Evolutionary conservation across 2,113 vertebrate genomes (phyloP), one percentile per base, ranked within the genome.

Genomic region (Trematomus loennbergii): DNA sequence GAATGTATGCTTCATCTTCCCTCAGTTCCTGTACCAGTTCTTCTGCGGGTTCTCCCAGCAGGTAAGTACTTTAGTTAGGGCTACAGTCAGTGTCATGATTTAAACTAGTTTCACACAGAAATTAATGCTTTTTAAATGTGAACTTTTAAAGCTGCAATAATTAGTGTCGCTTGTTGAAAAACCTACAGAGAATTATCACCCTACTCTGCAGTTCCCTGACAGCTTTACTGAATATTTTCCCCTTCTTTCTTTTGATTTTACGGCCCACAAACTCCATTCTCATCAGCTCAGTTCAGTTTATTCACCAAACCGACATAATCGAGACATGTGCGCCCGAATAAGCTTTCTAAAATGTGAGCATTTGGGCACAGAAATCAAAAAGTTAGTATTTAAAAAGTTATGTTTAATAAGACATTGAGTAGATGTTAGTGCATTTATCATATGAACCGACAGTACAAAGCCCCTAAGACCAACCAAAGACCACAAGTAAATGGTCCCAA

Each of bases 1-100:
- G 98, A 99, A 99, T 82, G 98, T 99, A 90, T 99, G 97, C 94
- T 99, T 99, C 96, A 99, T 99, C 92, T 99, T 99, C 91, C 98
- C 98, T 88, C 98, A 99, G 95, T 99, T 99, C 95, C 96, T 99
- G 20, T 99, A 98, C 95, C 98, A 99, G 94, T 99, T 99, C 96
- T 99, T 99, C 96, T 99, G 97, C 88, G 98, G 98, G 53, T 99
- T 99, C 93, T 99, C 98, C 65, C 98, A 99, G 91, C 98, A 99
- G 97, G 98, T 95, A 62, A 59, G 79, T 67, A 12, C 20, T 50
- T 67, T 48, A 61, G 52, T 50, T 11, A 10, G 20, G 48, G 45
- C 57, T 33, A 1, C 20, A 68, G 29, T 40, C 22, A 33, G 52
- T 25, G n/a, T 29, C 43, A 16, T 15, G 2, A 0, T 15, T 45